Evolutionary conservation across 2,797 vertebrate genomes (phyloP), one percentile per base, ranked within the genome.

Genomic region (Varecia variegata): DNA sequence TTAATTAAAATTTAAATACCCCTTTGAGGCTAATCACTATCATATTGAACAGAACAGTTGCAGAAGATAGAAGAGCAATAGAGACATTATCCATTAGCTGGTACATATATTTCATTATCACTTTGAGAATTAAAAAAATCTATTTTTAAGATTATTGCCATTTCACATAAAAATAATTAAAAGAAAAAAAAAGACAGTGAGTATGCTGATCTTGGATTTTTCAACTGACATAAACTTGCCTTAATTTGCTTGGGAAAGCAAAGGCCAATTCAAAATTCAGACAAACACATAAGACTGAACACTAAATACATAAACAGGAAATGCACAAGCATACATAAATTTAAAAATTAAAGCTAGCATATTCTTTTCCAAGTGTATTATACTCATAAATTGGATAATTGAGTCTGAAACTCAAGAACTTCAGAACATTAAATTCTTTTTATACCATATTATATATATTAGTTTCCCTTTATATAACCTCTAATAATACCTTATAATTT

Each of bases 171-270:
- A 95, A 90, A 62, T 52, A 60, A 43, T 38, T 35, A 76, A 90
- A 93, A 85, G 27, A 60, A 60, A 43, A n/a, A 32, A 76, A 90
- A 93, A 85, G 27, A 60, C 8, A 88, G 40, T 70, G 40, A 83
- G 14, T 50, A 52, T 25, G 17, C 17, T 74, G 5, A 56, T 68
- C n/a, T 81, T 76, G 5, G 23, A 77, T 54, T 89, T 90, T 93
- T 80, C 58, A 92, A 43, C 30, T 47, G 2, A 65, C 20, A 56
- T 87, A 70, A 76, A 35, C 12, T 54, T 58, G 3, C 54, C 4
- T 90, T 94, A 25, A 84, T 87, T 76, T 96, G 56, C 14, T 38
- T 94, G 38, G 1, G 58, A 88, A 92, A 86, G 14, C 21, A 93
- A 82, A 86, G 79, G 1, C 7, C 4, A 58, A 80, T 58, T 85